Conservation (phyloP, 2,888 invertebrate genomes). For the Xiphydria camelus region DNA sequence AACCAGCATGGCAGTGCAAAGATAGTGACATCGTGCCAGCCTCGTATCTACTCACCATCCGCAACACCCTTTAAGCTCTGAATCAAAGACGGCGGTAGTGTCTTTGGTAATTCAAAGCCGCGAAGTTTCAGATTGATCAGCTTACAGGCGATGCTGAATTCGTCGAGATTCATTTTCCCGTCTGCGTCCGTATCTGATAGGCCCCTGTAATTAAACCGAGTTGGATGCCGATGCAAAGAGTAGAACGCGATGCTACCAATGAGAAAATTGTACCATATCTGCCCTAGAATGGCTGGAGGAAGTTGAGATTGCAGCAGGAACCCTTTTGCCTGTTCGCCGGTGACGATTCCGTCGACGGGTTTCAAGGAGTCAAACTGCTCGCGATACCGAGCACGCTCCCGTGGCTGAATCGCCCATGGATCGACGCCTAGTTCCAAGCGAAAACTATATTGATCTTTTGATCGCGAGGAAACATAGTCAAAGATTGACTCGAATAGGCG, state of each 20-base stretch:
- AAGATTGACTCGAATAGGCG: not conserved
- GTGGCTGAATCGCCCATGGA: constrained; percentile 85
- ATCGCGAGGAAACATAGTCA: not conserved
- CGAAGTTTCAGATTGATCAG: constrained; percentile 90
- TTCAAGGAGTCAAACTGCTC: constrained; percentile 89
- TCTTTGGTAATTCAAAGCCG: constrained; percentile 87
- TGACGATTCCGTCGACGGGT: constrained; percentile 84
- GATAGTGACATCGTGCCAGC: too few relatives aligned
- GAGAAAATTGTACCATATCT: constrained; percentile 96
- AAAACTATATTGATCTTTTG: not conserved
- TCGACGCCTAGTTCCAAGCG: constrained; percentile 65
- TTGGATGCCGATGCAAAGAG: too few relatives aligned
- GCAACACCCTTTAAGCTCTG: constrained; percentile 64
- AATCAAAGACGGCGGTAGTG: constrained; percentile 76
- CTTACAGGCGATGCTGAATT: constrained; percentile 98
- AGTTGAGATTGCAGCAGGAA: constrained; percentile 92
- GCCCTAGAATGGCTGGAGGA: constrained; percentile 84
- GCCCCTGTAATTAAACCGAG: constrained; percentile 72
- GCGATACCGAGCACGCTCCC: constrained; percentile 86
- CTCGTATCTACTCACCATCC: constrained; percentile 58
- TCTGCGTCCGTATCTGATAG: constrained; percentile 95
- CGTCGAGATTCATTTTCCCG: constrained; percentile 93
- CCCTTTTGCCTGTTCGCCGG: constrained; percentile 90
- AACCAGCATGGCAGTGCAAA: too few relatives aligned
- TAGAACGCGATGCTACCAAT: too few relatives aligned